Base-by-base conservation (phyloP, 2,797 vertebrate genomes). In the Prunella strophiata region DNA sequence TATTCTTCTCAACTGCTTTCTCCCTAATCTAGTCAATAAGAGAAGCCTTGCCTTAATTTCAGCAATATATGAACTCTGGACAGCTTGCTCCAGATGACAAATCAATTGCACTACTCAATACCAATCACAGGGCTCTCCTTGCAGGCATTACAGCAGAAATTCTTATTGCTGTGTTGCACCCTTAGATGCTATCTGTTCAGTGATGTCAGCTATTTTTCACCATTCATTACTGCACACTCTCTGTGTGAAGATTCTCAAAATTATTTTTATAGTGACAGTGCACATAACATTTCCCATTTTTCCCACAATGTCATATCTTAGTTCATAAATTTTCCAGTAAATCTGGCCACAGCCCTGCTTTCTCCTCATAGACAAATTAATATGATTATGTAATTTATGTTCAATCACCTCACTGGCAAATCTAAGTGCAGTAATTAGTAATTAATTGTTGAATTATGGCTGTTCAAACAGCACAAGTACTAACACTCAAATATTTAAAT, bases 31-130 rank as follows among this genome's bases (percentile, higher is more conserved):
- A 72, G 66, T 72, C 75, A 85, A 83, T 65, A 78, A 85, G 47
- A 93, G 61, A 94, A 94, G 11, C 32, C 17, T 89, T 73, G 50
- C 52, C 59, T 79, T 82, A 85, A 91, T 90, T 85, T 94, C 57
- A 85, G 55, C 62, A 87, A 85, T 70, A 63, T 13, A 76, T 73
- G 83, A 93, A 77, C 61, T 87, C 68, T 68, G 42, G 30, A 43
- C 36, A 65, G 63, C 36, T 93, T 95, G 52, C 18, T 88, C 10
- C 57, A 74, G 67, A 50, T 47, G 52, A 76, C 78, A 55, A 95
- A 87, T 94, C 84, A 94, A 89, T 91, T 58, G 22, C 29, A 51
- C 21, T 29, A 30, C 51, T 94, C 85, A 91, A 59, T 75, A 93
- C 7, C 40, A 85, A 27, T 58, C 74, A 85, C 38, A 48, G 34